These are phyloP conservation scores for Biston betularia DNA, from an alignment of 2,888 invertebrate species.

Conservation along the genomic window DNA sequence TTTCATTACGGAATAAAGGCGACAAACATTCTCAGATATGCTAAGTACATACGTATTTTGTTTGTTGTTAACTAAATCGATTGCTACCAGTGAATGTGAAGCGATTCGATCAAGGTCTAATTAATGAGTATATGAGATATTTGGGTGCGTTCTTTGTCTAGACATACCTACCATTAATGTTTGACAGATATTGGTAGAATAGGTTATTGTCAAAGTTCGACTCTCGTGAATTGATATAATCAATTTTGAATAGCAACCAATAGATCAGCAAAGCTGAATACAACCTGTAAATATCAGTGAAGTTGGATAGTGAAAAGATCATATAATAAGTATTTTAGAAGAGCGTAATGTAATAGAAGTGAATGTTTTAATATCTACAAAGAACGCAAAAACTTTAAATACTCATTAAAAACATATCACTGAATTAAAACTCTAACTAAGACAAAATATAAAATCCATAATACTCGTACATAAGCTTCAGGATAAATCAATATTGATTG, in stretches of 20 bases:
- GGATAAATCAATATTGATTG: conserved; percentile 5
- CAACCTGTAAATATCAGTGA: not conserved
- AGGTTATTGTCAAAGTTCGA: conserved; percentile 9
- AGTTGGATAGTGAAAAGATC: not conserved
- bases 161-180: conserved; percentile 2
- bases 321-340: not conserved
- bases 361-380: not conserved
- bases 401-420: too few species aligned
- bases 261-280: not conserved
- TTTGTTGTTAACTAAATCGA: not conserved
- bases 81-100: not conserved
- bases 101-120: conserved; percentile 23
- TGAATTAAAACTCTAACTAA: not conserved
- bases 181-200: conserved; percentile 8
- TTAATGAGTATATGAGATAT: conserved; percentile 10
- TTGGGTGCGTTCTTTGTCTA: conserved; percentile 12
- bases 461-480: not conserved
- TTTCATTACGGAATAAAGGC: too few species aligned
- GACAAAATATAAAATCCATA: not conserved
- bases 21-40: too few species aligned
- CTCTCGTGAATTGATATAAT: not conserved
- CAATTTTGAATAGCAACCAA: conserved; percentile 4
- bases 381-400: too few species aligned
- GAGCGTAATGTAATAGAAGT: not conserved
- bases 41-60: not conserved